Conservation (phyloP, 2,797 vertebrate genomes). For the Loriculus beryllinus region DNA sequence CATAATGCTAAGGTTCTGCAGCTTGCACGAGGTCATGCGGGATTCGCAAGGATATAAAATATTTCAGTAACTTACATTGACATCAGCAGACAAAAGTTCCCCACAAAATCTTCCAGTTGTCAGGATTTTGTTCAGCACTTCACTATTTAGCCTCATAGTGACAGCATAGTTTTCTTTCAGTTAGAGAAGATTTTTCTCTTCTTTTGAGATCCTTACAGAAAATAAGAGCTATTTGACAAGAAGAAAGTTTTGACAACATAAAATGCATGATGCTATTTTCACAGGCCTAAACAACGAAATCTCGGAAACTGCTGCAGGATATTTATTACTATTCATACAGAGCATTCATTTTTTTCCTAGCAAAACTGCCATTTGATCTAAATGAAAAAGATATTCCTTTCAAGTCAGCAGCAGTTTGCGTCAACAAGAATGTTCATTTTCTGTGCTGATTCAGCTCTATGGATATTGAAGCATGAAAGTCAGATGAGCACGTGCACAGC, state of each 20-base stretch:
- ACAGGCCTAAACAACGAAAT: not conserved
- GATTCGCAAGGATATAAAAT: not conserved
- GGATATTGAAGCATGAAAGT: not conserved
- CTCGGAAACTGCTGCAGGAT: not conserved
- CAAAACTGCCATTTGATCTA: constrained; percentile 6
- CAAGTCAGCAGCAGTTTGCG: constrained; percentile 7
- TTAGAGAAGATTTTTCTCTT: not conserved
- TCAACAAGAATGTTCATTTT: constrained; percentile 16
- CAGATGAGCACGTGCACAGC: not conserved
- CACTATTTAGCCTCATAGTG: not conserved
- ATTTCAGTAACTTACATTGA: not conserved
- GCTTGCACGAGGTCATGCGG: not conserved
- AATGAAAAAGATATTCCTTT: not conserved
- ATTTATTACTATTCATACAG: not conserved
- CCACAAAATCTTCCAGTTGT: not conserved
- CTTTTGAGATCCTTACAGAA: not conserved
- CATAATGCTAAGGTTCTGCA: not conserved
- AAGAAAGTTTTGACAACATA: not conserved
- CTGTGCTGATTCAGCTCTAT: constrained; percentile 6
- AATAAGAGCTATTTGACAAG: not conserved
- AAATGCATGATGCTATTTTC: not conserved
- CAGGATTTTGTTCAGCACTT: not conserved
- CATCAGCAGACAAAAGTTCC: not conserved
- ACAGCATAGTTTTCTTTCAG: not conserved
- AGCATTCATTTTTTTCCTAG: not conserved